Percentiles rank a stretch among this genome's conserved stretches.
These are phyloP conservation scores for Lucilia cuprina DNA, from an alignment of 1,140 invertebrate species.

Conservation along the genomic window DNA sequence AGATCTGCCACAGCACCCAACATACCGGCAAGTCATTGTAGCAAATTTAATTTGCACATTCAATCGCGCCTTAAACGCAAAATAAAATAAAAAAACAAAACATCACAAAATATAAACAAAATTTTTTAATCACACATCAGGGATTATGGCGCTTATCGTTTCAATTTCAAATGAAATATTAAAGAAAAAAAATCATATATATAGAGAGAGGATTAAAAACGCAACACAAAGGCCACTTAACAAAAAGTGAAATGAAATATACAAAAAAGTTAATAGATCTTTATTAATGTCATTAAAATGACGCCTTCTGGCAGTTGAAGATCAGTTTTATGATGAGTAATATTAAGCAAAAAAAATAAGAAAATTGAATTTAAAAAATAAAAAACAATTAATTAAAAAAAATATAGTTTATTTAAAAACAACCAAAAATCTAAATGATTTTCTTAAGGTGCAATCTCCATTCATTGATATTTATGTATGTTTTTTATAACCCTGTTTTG, in stretches of 20 bases:
- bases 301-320: not conserved
- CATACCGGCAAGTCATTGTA: not conserved
- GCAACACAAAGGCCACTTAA: too few relatives aligned
- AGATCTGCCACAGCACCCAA: too few relatives aligned
- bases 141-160: slow-evolving; percentile 16
- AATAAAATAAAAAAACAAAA: not conserved
- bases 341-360: not conserved
- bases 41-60: not conserved
- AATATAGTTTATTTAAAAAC: not conserved
- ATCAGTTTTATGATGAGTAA: not conserved
- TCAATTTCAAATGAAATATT: slow-evolving; percentile 1
- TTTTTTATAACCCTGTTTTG: not conserved
- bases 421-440: not conserved
- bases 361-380: not conserved
- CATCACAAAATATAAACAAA: slow-evolving; percentile 3
- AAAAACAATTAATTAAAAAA: not conserved
- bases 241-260: not conserved
- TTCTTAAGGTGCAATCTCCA: not conserved
- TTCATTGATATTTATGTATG: not conserved
- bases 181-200: not conserved
- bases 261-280: not conserved
- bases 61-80: not conserved
- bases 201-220: not conserved
- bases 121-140: slow-evolving; percentile 7
- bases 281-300: slow-evolving; percentile 15